Evolutionary conservation across 1,140 invertebrate species (phyloP).

Genomic region (Drosophila ananassae): DNA sequence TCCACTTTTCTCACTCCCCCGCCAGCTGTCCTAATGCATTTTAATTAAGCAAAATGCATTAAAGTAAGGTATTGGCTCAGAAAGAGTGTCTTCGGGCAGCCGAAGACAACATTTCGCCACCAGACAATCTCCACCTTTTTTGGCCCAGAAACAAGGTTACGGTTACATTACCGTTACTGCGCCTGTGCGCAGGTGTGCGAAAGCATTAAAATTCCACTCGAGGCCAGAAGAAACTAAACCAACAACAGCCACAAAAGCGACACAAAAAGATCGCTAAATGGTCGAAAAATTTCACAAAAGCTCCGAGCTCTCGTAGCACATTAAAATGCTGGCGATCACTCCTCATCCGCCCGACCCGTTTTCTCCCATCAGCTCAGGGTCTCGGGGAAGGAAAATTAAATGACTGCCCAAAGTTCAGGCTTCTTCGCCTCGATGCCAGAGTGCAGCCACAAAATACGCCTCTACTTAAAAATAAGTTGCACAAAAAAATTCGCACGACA

Average conservation of each 20-base stretch:
- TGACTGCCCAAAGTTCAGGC: slow-evolving; percentile 77
- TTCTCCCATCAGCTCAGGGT: background rate
- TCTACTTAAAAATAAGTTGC: slow-evolving; percentile 54
- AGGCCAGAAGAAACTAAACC: slow-evolving; percentile 41
- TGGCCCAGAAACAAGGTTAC: slow-evolving; percentile 78
- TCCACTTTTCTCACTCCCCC: slow-evolving; percentile 1
- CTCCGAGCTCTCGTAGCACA: slow-evolving; percentile 40
- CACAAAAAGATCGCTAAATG: slow-evolving; percentile 44
- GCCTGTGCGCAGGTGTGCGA: slow-evolving; percentile 75
- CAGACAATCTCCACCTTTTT: slow-evolving; percentile 58
- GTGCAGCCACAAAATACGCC: slow-evolving; percentile 44
- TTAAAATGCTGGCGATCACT: slow-evolving; percentile 55
- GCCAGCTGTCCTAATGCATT: slow-evolving; percentile 25
- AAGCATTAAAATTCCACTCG: slow-evolving; percentile 81
- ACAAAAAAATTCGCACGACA: slow-evolving; percentile 76
- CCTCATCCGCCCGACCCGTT: background rate
- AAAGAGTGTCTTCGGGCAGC: background rate
- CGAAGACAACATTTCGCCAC: slow-evolving; percentile 54
- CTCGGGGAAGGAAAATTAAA: slow-evolving; percentile 63
- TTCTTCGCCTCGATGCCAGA: slow-evolving; percentile 36
- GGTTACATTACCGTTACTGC: slow-evolving; percentile 55
- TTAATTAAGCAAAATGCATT: slow-evolving; percentile 51
- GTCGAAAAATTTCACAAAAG: slow-evolving; percentile 51
- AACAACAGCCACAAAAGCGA: slow-evolving; percentile 20
- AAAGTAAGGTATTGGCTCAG: background rate